These are phyloP conservation scores for Eidolon dupreanum DNA, from an alignment of 2,797 vertebrate genomes.

Conservation along the genomic window DNA sequence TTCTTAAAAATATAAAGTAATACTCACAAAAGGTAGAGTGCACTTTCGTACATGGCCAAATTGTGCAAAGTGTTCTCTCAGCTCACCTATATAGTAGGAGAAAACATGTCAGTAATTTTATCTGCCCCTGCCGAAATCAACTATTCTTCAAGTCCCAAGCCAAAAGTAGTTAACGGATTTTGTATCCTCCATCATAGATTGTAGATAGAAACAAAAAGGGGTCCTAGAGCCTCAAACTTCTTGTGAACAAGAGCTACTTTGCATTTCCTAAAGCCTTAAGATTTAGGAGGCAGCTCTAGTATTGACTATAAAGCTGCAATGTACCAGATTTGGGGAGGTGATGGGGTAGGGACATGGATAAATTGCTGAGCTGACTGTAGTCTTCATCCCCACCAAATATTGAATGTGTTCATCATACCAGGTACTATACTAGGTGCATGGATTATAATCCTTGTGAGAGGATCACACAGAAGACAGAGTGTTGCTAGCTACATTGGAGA, in stretches of 20 bases:
- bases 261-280: conserved; percentile 4
- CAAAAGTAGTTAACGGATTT: background rate
- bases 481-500: background rate
- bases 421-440: background rate
- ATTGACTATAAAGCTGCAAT: background rate
- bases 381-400: background rate
- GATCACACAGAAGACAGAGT: background rate
- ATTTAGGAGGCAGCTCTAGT: background rate
- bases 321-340: background rate
- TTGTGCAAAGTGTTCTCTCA: conserved; percentile 93
- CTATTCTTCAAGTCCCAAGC: too few species aligned
- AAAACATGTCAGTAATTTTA: background rate
- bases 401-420: background rate
- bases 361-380: background rate
- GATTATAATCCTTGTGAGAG: background rate
- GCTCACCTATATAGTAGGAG: conserved; percentile 86
- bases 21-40: conserved; percentile 93
- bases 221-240: background rate
- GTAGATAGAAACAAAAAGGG: background rate
- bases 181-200: background rate
- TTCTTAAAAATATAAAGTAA: background rate
- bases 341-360: background rate
- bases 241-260: background rate
- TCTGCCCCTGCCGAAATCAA: too few species aligned
- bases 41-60: conserved; percentile 92